Percentiles rank a stretch among this genome's conserved stretches.
Conservation (phyloP, 2,888 invertebrate genomes). For the Morpho achilles region DNA sequence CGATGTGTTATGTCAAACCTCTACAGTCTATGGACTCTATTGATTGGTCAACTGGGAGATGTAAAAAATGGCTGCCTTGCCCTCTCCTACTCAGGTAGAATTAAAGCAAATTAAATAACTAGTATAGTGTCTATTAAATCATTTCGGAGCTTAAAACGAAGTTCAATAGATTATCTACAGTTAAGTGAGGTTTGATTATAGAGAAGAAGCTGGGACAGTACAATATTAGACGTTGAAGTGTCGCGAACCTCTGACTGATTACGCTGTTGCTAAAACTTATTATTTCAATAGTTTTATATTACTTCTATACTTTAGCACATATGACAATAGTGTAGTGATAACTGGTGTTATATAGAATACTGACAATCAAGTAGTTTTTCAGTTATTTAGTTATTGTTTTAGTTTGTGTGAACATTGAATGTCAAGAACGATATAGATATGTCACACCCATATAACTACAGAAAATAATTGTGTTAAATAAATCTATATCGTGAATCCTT, state of each 20-base stretch:
- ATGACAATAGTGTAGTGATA: slow-evolving; percentile 41
- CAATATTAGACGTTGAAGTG: slow-evolving; percentile 52
- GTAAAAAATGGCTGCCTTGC: slow-evolving; percentile 91
- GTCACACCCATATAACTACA: slow-evolving; percentile 69
- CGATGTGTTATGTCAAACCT: slow-evolving; percentile 47
- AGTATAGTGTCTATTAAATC: slow-evolving; percentile 34
- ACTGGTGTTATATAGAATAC: slow-evolving; percentile 35
- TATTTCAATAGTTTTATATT: slow-evolving; percentile 40
- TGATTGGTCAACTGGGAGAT: slow-evolving; percentile 79
- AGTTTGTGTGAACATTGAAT: slow-evolving; percentile 51
- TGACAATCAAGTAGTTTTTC: slow-evolving; percentile 23
- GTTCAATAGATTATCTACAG: slow-evolving; percentile 36
- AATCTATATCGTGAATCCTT: slow-evolving; percentile 37
- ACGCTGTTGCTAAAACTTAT: slow-evolving; percentile 36
- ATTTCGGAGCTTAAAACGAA: slow-evolving; percentile 30
- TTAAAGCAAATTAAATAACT: slow-evolving; percentile 52
- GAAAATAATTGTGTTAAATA: slow-evolving; percentile 49
- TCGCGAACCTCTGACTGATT: slow-evolving; percentile 40
- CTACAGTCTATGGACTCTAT: slow-evolving; percentile 67
- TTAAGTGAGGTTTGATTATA: slow-evolving; percentile 38
- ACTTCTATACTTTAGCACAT: slow-evolving; percentile 30
- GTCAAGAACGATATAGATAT: slow-evolving; percentile 54
- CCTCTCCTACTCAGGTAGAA: slow-evolving; percentile 90
- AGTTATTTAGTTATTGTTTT: slow-evolving; percentile 36
- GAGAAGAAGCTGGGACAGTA: slow-evolving; percentile 31